A percentile compares a stretch with the other conserved stretches of the same genome.
phyloP scores from a whole-genome alignment of 2,888 invertebrate species.

The Tipula vernalis region DNA sequence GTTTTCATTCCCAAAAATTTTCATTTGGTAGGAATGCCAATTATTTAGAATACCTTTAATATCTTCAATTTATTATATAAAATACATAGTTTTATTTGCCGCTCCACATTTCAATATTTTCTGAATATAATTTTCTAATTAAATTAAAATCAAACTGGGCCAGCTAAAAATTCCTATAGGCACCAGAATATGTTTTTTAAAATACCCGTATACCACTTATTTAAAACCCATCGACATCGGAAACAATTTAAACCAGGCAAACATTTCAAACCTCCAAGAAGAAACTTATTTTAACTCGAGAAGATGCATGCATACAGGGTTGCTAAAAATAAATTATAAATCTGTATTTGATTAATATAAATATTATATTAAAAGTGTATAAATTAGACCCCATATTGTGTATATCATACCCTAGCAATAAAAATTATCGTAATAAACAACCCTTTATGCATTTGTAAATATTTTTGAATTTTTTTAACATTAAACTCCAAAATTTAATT shows the following conservation, averaged over 20 bases:
- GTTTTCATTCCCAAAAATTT: not conserved
- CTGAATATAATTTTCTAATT: too few species aligned
- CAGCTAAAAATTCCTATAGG: too few species aligned
- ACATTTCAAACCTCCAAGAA: not conserved
- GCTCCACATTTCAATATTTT: too few species aligned
- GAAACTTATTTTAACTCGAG: not conserved
- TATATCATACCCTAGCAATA: not conserved
- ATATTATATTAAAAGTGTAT: not conserved
- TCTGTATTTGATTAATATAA: not conserved
- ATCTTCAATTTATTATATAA: too few species aligned
- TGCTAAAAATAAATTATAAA: not conserved
- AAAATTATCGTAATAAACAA: not conserved
- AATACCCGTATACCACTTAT: too few species aligned
- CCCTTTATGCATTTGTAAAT: slow-evolving; percentile 4
- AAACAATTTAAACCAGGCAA: not conserved
- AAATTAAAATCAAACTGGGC: too few species aligned
- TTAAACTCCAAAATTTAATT: not conserved
- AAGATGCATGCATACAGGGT: not conserved
- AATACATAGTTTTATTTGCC: not conserved
- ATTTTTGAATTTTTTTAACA: not conserved
- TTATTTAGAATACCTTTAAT: too few species aligned
- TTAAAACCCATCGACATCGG: too few species aligned
- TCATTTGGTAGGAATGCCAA: too few species aligned
- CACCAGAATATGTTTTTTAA: too few species aligned
- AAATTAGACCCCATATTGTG: not conserved